Conservation (phyloP, 2,113 vertebrate genomes). For the Synodontis membranacea region DNA sequence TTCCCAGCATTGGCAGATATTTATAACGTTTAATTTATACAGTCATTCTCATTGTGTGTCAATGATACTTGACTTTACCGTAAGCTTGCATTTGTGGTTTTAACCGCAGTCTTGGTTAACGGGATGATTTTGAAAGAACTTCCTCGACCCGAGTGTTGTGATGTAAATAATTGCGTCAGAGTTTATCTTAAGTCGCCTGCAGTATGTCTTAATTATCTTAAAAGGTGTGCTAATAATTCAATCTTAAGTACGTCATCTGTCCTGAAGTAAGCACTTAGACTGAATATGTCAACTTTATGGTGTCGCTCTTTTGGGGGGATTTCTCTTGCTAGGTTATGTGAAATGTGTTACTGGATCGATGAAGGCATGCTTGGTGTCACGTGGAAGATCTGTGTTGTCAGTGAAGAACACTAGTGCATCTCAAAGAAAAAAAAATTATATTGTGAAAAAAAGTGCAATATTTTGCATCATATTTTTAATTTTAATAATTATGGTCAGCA, state of each 20-base stretch:
- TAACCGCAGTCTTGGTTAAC: slow-evolving; percentile 4
- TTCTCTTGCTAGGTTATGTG: neutral
- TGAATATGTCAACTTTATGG: neutral
- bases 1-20: neutral
- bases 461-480: too few relatives aligned
- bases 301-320: neutral
- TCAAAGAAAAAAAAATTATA: too few relatives aligned
- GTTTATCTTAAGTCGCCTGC: neutral
- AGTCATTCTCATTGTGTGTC: slow-evolving; percentile 12
- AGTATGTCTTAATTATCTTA: neutral
- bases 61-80: neutral
- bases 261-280: neutral
- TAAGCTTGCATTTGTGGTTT: slow-evolving; percentile 8
- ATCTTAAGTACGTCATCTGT: neutral
- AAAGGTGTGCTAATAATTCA: neutral
- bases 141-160: neutral
- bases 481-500: too few relatives aligned
- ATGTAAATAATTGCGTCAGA: neutral
- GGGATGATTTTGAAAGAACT: slow-evolving; percentile 36
- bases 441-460: too few relatives aligned
- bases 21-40: neutral
- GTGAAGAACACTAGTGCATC: too few relatives aligned
- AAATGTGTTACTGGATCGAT: neutral
- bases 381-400: neutral
- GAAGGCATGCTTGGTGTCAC: neutral